phyloP scores from a whole-genome alignment of 2,797 vertebrate genomes.

The Myripristis murdjan region DNA sequence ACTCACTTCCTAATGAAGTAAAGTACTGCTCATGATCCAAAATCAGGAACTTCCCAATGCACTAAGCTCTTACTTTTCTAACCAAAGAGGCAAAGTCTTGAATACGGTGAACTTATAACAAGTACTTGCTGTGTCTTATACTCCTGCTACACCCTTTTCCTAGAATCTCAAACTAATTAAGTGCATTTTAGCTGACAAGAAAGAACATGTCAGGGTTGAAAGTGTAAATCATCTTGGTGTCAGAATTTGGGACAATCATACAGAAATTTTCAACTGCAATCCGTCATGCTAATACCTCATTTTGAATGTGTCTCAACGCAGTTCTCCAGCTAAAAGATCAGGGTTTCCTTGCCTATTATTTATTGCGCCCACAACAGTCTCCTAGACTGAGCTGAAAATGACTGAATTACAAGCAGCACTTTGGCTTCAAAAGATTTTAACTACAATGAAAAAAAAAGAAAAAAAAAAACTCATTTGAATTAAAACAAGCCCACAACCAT shows the following conservation, averaged over 20 bases:
- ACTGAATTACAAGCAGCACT: conserved; percentile 84
- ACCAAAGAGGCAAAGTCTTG: conserved; percentile 74
- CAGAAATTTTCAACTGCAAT: conserved; percentile 40
- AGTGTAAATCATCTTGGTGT: conserved; percentile 36
- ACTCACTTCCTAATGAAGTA: conserved; percentile 2
- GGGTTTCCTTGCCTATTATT: conserved; percentile 47
- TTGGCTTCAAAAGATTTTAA: conserved; percentile 70
- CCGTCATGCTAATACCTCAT: conserved; percentile 71
- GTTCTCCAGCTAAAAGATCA: conserved; percentile 55
- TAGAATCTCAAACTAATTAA: conserved; percentile 34
- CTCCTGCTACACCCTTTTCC: conserved; percentile 12
- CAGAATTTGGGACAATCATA: conserved; percentile 53
- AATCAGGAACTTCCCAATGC: conserved; percentile 57
- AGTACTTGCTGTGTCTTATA: conserved; percentile 45
- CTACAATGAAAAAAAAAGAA: conserved; percentile 14
- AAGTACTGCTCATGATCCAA: conserved; percentile 33
- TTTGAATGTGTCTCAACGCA: conserved; percentile 64
- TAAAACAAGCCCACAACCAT: conserved; percentile 72
- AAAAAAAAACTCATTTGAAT: conserved; percentile 56
- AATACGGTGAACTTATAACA: conserved; percentile 53
- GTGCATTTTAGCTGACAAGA: conserved; percentile 29
- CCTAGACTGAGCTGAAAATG: conserved; percentile 73
- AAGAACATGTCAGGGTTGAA: conserved; percentile 36
- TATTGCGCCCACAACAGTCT: conserved; percentile 53
- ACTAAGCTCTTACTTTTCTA: conserved; percentile 67